Evolutionary conservation across 2,113 vertebrate genomes (phyloP).

Genomic region (Chrysochloris asiatica): DNA sequence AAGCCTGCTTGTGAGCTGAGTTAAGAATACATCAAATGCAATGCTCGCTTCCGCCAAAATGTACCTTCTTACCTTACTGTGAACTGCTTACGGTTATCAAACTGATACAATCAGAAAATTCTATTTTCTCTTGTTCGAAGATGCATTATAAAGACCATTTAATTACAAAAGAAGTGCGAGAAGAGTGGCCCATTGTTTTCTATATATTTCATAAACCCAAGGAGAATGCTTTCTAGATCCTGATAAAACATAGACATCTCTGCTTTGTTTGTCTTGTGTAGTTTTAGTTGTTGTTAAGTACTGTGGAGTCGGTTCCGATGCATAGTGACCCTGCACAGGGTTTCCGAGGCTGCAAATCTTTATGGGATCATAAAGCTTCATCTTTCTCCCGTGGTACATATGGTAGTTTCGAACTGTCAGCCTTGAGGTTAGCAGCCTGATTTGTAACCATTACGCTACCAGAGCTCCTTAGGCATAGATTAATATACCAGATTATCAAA

Average conservation of each 20-base stretch:
- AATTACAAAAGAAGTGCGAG: conserved; percentile 56
- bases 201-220: not conserved
- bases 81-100: conserved; percentile 66
- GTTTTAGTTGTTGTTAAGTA: no score
- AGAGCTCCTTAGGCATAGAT: not conserved
- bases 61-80: conserved; percentile 80
- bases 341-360: no score
- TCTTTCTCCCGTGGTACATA: no score
- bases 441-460: no score
- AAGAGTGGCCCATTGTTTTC: not conserved
- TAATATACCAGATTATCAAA: not conserved
- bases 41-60: conserved; percentile 81
- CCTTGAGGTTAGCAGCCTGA: no score
- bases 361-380: no score
- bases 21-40: conserved; percentile 84
- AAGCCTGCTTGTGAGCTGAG: conserved; percentile 72
- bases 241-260: not conserved
- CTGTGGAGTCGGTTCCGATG: no score
- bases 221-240: conserved; percentile 1
- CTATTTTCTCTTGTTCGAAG: conserved; percentile 58
- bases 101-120: conserved; percentile 80
- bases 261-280: not conserved
- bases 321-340: no score
- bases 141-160: conserved; percentile 62
- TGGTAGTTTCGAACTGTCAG: no score